Evolutionary conservation across 2,888 invertebrate species (phyloP), one percentile per base, ranked within the genome.

Genomic region (Ophraella communa): DNA sequence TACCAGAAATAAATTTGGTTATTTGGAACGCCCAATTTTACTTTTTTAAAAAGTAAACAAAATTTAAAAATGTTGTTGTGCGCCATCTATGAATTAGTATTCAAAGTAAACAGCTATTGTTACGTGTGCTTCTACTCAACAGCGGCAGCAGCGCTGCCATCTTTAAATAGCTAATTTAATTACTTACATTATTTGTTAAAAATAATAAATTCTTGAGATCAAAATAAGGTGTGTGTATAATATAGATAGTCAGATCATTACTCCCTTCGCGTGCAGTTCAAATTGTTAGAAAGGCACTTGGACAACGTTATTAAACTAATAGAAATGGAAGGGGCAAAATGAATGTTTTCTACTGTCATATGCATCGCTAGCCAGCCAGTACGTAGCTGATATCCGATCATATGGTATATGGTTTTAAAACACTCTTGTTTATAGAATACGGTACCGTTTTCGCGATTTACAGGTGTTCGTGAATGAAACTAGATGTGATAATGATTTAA

Each of bases 381-480:
- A 39, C n/a, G n/a, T n/a, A n/a, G n/a, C n/a, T n/a, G n/a, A 42
- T 55, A 55, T 14, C 17, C n/a, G n/a, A 39, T 39, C 39, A 39
- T 5, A 39, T 39, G 17, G 39, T 39, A 17, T 39, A 14, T 39
- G 42, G 24, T 42, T 55, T 39, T 17, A 55, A 39, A 55, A 55
- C 55, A 44, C 10, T 42, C 23, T 42, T 20, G 55, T 39, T 42
- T 24, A 14, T 23, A 55, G 18, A 45, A 58, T 35, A 14, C 35
- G 23, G 58, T 51, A 42, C 30, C 42, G 30, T 52, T 35, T 35
- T 27, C 21, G 18, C 11, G 27, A 23, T 58, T 24, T 23, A 51
- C 58, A 58, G 49, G 58, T 59, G 51, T 59, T 59, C 18, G 58
- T 58, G 49, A 58, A 51, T 51, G 24, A 59, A 39, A 24, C 51